phyloP scores from a whole-genome alignment of 2,113 vertebrate genomes.

The Danio rerio region GRCz12tu NC_133198.1:33613501-33614000 shows the following conservation, averaged over 20 bases:
- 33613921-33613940: slow-evolving; percentile 60
- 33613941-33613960: slow-evolving; percentile 53
- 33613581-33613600: not conserved
- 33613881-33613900: slow-evolving; percentile 24
- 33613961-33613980: slow-evolving; percentile 53
- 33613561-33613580: not conserved
- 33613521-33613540: not conserved
- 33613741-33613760: slow-evolving; percentile 37
- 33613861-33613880: slow-evolving; percentile 34
- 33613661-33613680: slow-evolving; percentile 17
- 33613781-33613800: slow-evolving; percentile 21
- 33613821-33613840: slow-evolving; percentile 41
- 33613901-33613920: slow-evolving; percentile 42
- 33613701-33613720: slow-evolving; percentile 7
- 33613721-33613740: slow-evolving; percentile 13
- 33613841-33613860: slow-evolving; percentile 12
- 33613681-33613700: slow-evolving; percentile 30
- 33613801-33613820: slow-evolving; percentile 38
- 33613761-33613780: slow-evolving; percentile 1
- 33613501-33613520: not conserved
- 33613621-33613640: not conserved
- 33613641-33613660: slow-evolving; percentile 1
- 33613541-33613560: not conserved
- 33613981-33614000: slow-evolving; percentile 51
- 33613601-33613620: not conserved